Evolutionary conservation across 2,888 invertebrate genomes (phyloP), one percentile per base, ranked within the genome.

Genomic region (Chrysotoxum bicinctum): DNA sequence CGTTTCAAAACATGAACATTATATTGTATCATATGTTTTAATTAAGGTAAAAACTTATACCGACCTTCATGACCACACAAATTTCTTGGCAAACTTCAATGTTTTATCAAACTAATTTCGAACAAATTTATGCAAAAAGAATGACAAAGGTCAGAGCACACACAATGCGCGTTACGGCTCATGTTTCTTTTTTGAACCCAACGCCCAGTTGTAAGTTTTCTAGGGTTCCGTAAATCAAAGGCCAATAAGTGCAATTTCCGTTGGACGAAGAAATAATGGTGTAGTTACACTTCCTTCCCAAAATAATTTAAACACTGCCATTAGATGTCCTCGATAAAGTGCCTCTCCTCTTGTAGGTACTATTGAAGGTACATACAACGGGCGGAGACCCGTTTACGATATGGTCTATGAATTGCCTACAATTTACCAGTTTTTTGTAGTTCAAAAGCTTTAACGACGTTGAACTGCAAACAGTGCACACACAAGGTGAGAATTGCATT

Each of bases 401-500:
- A n/a, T 26, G 52, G 70, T 40, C 30, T 54, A 37, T 40, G 37
- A 21, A 69, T 70, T 69, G 70, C 80, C 75, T 52, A 66, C 75
- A 64, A 75, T 69, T 84, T 80, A 80, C 70, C 60, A 52, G 45
- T 72, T 66, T 48, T 66, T 35, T 37, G 48, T 56, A 56, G 73
- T 78, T 78, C 73, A 73, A 40, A 66, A 70, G 79, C 69, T 52
- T 62, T 56, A 60, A 48, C 62, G 32, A 74, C 80, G 75, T 54
- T 70, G 74, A 85, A 73, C 69, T 68, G 81, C 81, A 68, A 85
- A 85, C 85, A 81, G 32, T 66, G 66, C 58, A 79, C 76, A 81
- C 76, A 85, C 76, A 72, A 81, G 85, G 85, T 85, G 85, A 85
- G 85, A 85, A 85, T 85, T 85, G 81, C 81, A 81, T 81, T 81